Base-by-base conservation (phyloP, 2,113 vertebrate genomes). In the Coreoperca whiteheadi region DNA sequence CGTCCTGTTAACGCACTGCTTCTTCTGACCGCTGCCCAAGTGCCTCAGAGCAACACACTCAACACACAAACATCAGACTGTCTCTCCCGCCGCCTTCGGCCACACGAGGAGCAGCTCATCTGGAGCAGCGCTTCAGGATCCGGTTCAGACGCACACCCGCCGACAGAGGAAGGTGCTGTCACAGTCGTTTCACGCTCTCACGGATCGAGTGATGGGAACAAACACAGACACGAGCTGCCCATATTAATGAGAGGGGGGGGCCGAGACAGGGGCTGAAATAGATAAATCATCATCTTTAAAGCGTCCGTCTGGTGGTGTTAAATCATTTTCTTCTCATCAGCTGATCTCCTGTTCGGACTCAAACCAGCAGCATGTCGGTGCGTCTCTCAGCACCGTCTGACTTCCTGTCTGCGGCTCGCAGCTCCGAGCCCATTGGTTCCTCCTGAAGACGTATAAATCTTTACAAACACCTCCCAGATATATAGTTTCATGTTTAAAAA, bases 191-290 rank as follows among this genome's bases (percentile, higher is more conserved):
- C 21, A 32, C 25, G 6, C 66, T 68, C 43, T 51, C 14, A 50
- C 32, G 43, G 43, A 68, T 50, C 66, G 32, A 7, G 5, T 50
- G 66, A 68, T 21, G 32, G 21, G 25, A 48, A 48, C 5, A 50
- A 48, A 20, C 64, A 48, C 15, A 5, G 65, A 68, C 4, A 50
- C 41, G 11, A 67, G 12, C 65, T 21, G 1, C 16, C 4, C 41
- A 67, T 46, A 67, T n/a, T 6, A 20, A 68, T 68, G 43, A 67
- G 64, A 46, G 43, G n/a, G n/a, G n/a, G n/a, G n/a, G n/a, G n/a
- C n/a, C n/a, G n/a, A n/a, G n/a, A n/a, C n/a, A n/a, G n/a, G n/a
- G n/a, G n/a, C n/a, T n/a, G n/a, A n/a, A n/a, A n/a, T n/a, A n/a
- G n/a, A n/a, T n/a, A n/a, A n/a, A n/a, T n/a, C n/a, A n/a, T n/a